Percentiles rank a stretch among this genome's conserved stretches.
Conservation (phyloP, 2,113 vertebrate genomes). For the Cololabis saira region DNA sequence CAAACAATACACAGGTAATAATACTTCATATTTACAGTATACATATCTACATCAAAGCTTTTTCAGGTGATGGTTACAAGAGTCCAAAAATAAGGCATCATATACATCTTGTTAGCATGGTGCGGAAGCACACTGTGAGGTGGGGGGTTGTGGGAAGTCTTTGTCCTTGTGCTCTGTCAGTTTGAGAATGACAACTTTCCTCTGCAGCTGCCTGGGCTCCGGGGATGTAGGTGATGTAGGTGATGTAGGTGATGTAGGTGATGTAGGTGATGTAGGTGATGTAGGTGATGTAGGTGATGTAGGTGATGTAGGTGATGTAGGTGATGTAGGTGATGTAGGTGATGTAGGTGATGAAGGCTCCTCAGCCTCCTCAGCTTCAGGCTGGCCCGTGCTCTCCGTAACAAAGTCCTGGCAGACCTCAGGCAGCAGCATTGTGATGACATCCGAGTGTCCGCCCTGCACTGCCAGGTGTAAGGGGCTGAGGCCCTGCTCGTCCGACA, state of each 20-base stretch:
- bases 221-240: background rate
- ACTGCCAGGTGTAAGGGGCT: constrained; percentile 86
- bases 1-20: constrained; percentile 35
- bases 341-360: too few relatives aligned
- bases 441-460: constrained; percentile 78
- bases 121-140: constrained; percentile 48
- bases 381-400: constrained; percentile 44
- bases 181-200: constrained; percentile 82
- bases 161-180: constrained; percentile 69
- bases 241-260: too few relatives aligned
- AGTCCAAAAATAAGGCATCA: background rate
- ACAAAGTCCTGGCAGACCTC: constrained; percentile 60
- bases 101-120: constrained; percentile 61
- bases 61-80: constrained; percentile 1
- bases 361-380: constrained; percentile 29
- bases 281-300: too few relatives aligned
- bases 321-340: too few relatives aligned
- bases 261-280: too few relatives aligned
- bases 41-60: constrained; percentile 72
- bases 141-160: constrained; percentile 37
- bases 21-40: constrained; percentile 73
- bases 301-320: too few relatives aligned
- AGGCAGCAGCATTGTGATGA: constrained; percentile 82
- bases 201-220: constrained; percentile 59
- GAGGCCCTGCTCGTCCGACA: constrained; percentile 82